Evolutionary conservation across 2,797 vertebrate genomes (phyloP).

Genomic region (Esox lucius): DNA sequence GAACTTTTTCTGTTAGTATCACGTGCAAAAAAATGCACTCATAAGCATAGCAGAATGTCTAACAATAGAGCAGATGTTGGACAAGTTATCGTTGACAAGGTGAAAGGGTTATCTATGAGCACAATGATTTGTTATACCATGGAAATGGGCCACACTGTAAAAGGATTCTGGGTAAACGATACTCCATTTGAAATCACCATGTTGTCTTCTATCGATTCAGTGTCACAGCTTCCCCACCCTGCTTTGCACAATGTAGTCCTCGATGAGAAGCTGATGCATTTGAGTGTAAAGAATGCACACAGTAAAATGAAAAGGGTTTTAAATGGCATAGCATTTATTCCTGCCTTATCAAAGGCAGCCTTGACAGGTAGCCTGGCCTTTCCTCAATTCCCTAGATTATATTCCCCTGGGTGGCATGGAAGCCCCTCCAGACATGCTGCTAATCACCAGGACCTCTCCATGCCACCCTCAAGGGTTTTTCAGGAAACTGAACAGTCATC

Average conservation of each 20-base stretch:
- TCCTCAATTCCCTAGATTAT: neutral
- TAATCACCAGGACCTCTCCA: neutral
- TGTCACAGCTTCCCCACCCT: slow-evolving; percentile 15
- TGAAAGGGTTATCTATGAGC: slow-evolving; percentile 1
- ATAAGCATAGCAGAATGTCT: neutral
- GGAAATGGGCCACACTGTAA: neutral
- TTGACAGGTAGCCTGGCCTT: slow-evolving; percentile 15
- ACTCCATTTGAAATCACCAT: neutral
- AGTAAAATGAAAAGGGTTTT: slow-evolving; percentile 28
- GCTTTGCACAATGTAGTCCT: neutral
- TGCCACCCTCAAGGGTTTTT: slow-evolving; percentile 10
- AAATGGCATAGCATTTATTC: slow-evolving; percentile 14
- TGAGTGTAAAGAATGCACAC: neutral
- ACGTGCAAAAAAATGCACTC: neutral
- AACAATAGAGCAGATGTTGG: neutral
- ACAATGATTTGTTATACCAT: neutral
- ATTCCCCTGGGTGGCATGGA: neutral
- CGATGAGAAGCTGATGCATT: neutral
- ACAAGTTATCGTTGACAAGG: neutral
- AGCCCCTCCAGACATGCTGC: neutral
- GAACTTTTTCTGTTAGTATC: neutral
- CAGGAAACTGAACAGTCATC: slow-evolving; percentile 17
- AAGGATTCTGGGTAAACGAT: neutral
- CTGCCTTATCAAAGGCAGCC: slow-evolving; percentile 33
- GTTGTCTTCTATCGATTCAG: slow-evolving; percentile 46